These are phyloP conservation scores for Cynocephalus volans DNA, from an alignment of 2,113 vertebrate genomes.

Conservation along the genomic window DNA sequence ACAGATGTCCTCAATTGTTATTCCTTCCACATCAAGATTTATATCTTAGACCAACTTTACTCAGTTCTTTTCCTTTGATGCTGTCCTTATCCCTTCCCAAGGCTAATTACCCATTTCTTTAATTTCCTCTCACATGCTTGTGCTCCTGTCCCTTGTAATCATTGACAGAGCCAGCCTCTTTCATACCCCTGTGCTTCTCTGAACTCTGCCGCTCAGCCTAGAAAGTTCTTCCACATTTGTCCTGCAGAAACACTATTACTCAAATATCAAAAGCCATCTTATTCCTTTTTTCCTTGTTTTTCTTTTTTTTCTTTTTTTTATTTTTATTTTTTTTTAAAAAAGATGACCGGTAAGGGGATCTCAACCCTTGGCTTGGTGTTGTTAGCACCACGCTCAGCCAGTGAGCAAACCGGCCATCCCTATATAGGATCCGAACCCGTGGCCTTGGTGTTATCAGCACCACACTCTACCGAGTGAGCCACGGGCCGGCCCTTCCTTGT, in stretches of 20 bases:
- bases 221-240: background rate
- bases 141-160: background rate
- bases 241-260: background rate
- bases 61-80: background rate
- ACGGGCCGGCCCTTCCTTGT: no score
- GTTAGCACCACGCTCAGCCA: no score
- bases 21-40: background rate
- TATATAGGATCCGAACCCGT: no score
- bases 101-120: background rate
- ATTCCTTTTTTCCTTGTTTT: background rate
- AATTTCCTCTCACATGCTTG: background rate
- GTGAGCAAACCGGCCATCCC: no score
- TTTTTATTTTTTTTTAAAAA: background rate
- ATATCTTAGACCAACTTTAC: background rate
- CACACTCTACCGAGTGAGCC: no score
- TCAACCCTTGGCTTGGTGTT: no score
- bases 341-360: no score
- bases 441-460: no score
- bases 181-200: background rate
- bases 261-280: background rate
- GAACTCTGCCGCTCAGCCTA: background rate
- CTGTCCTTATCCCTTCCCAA: background rate
- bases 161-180: background rate
- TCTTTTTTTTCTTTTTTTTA: conserved; percentile 9
- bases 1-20: background rate